These are phyloP conservation scores for Ptychochromis oligacanthus DNA, from an alignment of 2,113 vertebrate species.

Conservation along the genomic window DNA sequence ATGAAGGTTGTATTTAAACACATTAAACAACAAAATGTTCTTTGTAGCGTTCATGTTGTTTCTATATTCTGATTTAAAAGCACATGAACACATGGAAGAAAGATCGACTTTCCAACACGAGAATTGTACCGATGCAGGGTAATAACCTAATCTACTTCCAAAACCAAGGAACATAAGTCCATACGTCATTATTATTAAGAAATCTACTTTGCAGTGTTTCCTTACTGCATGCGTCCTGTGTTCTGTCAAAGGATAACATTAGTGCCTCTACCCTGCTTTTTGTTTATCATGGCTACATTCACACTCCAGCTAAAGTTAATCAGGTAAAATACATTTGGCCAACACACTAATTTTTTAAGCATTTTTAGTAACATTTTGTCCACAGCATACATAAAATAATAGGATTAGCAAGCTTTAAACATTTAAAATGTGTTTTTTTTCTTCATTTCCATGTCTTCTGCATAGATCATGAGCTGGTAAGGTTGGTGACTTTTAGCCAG, in stretches of 20 bases:
- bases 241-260: not conserved
- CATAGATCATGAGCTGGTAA: not conserved
- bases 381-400: not conserved
- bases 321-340: not conserved
- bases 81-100: not conserved
- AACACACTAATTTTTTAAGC: constrained; percentile 10
- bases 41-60: not conserved
- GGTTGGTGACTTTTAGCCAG: not conserved
- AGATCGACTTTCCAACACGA: too few relatives aligned
- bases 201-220: not conserved
- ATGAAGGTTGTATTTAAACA: not conserved
- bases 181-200: not conserved
- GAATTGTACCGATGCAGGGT: too few relatives aligned
- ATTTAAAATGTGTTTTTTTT: too few relatives aligned
- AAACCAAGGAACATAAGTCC: not conserved
- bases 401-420: not conserved
- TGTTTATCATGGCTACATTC: not conserved
- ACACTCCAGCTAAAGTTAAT: not conserved
- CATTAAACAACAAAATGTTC: too few relatives aligned
- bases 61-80: not conserved
- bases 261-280: not conserved
- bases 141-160: not conserved
- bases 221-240: not conserved
- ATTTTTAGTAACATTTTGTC: constrained; percentile 9
- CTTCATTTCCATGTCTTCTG: not conserved